Percentiles rank a stretch among this genome's conserved stretches.
These are phyloP conservation scores for Cirrhinus mrigala DNA, from an alignment of 2,797 vertebrate species.

Conservation along the genomic window DNA sequence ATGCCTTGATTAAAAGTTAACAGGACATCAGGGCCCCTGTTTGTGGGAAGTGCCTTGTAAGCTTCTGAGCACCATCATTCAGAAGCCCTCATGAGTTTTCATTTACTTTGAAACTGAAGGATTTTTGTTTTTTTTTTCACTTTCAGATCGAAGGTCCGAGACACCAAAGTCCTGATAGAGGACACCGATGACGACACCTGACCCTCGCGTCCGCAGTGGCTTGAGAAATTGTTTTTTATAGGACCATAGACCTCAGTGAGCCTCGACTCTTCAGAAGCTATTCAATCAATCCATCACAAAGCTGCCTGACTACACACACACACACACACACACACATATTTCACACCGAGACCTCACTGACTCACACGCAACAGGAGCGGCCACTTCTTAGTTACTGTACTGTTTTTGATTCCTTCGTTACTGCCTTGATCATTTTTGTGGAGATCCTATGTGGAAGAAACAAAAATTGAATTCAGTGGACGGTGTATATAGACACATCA, in stretches of 20 bases:
- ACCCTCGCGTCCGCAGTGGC: constrained; percentile 83
- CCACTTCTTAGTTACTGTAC: constrained; percentile 70
- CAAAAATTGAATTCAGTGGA: constrained; percentile 68
- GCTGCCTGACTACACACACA: constrained; percentile 75
- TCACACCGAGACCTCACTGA: constrained; percentile 33
- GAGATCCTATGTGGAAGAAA: constrained; percentile 76
- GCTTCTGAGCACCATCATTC: not conserved
- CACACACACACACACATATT: constrained; percentile 50
- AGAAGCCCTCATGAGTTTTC: not conserved
- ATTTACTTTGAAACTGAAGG: not conserved
- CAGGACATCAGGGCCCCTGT: not conserved
- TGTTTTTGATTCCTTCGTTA: constrained; percentile 71
- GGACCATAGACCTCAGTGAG: constrained; percentile 58
- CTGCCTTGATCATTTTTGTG: constrained; percentile 79
- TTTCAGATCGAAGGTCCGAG: constrained; percentile 89
- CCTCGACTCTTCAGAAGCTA: constrained; percentile 60
- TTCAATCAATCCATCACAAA: constrained; percentile 75
- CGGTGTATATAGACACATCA: constrained; percentile 76
- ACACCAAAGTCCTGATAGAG: constrained; percentile 97
- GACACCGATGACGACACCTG: constrained; percentile 96
- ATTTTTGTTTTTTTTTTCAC: constrained; percentile 53
- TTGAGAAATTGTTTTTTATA: constrained; percentile 76
- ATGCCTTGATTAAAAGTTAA: not conserved
- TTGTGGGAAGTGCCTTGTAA: not conserved
- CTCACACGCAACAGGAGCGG: constrained; percentile 45